These are phyloP conservation scores for Drosophila pseudotakahashii DNA, from an alignment of 2,888 invertebrate genomes.

Conservation along the genomic window DNA sequence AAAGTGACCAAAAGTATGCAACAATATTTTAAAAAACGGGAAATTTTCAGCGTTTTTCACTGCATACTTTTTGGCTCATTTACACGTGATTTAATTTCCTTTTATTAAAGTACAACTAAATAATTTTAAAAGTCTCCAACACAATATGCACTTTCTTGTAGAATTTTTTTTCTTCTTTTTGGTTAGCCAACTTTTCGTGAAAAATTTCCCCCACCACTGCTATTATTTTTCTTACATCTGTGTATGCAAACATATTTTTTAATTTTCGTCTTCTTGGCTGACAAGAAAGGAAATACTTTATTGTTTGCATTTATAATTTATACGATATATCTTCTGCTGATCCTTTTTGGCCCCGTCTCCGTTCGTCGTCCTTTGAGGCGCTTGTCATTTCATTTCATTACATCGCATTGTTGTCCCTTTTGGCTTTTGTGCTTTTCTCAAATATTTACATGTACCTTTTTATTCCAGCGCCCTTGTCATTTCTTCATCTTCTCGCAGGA, in stretches of 20 bases:
- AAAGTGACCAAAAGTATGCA: too few species aligned
- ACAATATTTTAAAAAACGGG: too few species aligned
- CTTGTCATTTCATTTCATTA: slow-evolving; percentile 75
- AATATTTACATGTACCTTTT: slow-evolving; percentile 71
- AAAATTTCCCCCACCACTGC: neutral
- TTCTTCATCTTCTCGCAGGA: slow-evolving; percentile 16
- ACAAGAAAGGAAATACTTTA: slow-evolving; percentile 43
- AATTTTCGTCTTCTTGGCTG: slow-evolving; percentile 38
- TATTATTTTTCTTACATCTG: neutral
- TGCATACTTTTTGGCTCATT: too few species aligned
- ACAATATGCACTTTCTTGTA: too few species aligned
- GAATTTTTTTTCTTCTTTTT: neutral
- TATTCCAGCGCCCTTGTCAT: slow-evolving; percentile 1
- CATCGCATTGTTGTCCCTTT: slow-evolving; percentile 68
- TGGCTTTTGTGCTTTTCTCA: slow-evolving; percentile 62
- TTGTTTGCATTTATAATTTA: slow-evolving; percentile 52
- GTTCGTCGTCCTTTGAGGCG: slow-evolving; percentile 45
- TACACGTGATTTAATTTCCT: too few species aligned
- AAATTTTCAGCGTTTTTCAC: too few species aligned
- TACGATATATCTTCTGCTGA: slow-evolving; percentile 40
- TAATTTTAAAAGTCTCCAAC: too few species aligned
- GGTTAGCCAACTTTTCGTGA: neutral
- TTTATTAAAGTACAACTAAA: too few species aligned
- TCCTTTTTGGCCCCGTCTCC: slow-evolving; percentile 20
- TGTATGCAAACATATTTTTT: slow-evolving; percentile 24